Evolutionary conservation across 2,113 vertebrate species (phyloP).

Genomic region (Sardina pilchardus): DNA sequence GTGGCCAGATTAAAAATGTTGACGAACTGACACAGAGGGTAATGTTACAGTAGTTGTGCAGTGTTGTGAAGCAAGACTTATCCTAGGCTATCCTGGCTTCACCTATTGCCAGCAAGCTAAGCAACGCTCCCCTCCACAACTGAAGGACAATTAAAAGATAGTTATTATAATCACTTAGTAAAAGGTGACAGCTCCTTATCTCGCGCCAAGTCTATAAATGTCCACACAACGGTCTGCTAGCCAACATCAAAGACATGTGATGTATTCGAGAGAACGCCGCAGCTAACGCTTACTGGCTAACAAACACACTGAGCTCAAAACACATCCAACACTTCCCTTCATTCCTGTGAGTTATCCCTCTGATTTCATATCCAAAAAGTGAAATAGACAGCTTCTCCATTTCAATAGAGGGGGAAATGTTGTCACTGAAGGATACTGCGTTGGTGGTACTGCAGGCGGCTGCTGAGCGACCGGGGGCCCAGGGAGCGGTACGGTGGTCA

Average conservation of each 20-base stretch:
- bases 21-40: background rate
- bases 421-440: constrained; percentile 85
- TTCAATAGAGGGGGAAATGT: background rate
- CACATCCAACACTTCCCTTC: background rate
- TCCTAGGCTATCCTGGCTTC: background rate
- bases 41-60: background rate
- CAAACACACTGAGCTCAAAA: background rate
- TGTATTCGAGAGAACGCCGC: background rate
- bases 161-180: background rate
- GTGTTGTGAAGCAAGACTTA: background rate
- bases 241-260: background rate
- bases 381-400: background rate
- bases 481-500: constrained; percentile 71
- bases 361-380: background rate
- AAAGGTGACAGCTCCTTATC: background rate
- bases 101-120: background rate
- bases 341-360: background rate
- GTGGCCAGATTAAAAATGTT: background rate
- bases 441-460: constrained; percentile 77
- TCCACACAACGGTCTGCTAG: background rate
- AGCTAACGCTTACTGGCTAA: constrained; percentile 5
- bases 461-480: constrained; percentile 74
- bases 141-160: background rate
- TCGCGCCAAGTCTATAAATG: background rate
- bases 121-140: background rate